phyloP scores from a whole-genome alignment of 2,888 invertebrate species.

The Buathra laborator region DNA sequence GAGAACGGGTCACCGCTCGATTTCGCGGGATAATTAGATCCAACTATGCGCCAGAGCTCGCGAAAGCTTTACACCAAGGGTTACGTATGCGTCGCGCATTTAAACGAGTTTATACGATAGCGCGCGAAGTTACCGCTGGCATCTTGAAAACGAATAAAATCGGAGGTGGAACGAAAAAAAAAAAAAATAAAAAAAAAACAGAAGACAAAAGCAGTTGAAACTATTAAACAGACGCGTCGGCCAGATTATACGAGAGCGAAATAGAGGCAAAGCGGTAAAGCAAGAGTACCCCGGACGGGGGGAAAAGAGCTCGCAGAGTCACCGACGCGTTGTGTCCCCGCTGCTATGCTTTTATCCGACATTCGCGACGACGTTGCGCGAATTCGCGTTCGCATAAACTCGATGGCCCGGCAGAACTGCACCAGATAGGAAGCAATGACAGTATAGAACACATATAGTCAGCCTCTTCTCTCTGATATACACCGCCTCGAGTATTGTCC shows the following conservation, averaged over 20 bases:
- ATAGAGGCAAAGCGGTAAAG: conserved; percentile 40
- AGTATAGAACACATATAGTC: not conserved
- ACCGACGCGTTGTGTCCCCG: conserved; percentile 1
- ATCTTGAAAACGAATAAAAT: conserved; percentile 30
- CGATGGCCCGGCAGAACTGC: conserved; percentile 37
- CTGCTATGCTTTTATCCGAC: conserved; percentile 14
- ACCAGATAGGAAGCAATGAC: conserved; percentile 14
- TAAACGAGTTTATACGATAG: conserved; percentile 39
- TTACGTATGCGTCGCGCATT: not conserved
- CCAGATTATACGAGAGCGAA: conserved; percentile 44
- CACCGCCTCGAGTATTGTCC: conserved; percentile 12
- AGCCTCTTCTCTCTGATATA: conserved; percentile 27
- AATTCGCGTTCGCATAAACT: conserved; percentile 50
- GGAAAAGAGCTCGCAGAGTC: conserved; percentile 22
- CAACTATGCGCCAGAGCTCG: conserved; percentile 23
- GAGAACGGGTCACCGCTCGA: not conserved
- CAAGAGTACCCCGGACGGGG: not conserved
- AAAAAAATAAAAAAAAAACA: not conserved
- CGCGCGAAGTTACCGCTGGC: conserved; percentile 26
- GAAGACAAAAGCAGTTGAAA: conserved; percentile 26
- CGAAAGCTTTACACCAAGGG: conserved; percentile 1
- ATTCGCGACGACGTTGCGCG: conserved; percentile 32
- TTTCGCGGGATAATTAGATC: conserved; percentile 46
- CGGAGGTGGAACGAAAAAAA: not conserved
- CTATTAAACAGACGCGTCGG: conserved; percentile 43